Evolutionary conservation across 92 coral and sea anemone genomes (phyloP).

Genomic region (Palythoa grandiflora): DNA sequence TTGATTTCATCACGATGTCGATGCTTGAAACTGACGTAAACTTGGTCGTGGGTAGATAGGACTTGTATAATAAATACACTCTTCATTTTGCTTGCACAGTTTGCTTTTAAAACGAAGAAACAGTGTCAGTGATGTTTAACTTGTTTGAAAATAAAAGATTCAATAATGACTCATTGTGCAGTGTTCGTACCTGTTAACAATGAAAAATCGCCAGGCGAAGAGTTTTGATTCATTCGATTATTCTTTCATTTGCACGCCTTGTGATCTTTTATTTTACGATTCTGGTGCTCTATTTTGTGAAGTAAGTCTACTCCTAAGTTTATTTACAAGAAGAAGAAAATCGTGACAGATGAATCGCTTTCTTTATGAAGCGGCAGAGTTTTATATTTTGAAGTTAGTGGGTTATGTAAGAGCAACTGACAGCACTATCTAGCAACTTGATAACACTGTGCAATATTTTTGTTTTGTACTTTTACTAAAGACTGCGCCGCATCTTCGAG

Average conservation of each 20-base stretch:
- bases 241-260: not conserved
- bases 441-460: not conserved
- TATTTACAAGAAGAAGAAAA: not conserved
- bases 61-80: not conserved
- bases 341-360: not conserved
- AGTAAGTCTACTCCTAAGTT: not conserved
- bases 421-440: not conserved
- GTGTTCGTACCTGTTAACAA: not conserved
- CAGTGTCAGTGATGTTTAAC: not conserved
- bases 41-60: not conserved
- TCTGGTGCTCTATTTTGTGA: not conserved
- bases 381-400: not conserved
- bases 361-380: not conserved
- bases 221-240: not conserved
- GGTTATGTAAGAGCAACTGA: not conserved
- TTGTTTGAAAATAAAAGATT: not conserved
- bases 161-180: not conserved
- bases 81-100: not conserved
- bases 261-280: not conserved
- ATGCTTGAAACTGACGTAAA: not conserved
- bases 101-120: not conserved
- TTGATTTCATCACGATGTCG: not conserved
- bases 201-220: not conserved
- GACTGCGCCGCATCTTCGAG: not conserved
- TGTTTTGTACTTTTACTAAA: not conserved